A percentile compares a stretch with the other conserved stretches of the same genome.
Evolutionary conservation across 1,140 invertebrate genomes (phyloP).

Genomic region (Gryon sp.): DNA sequence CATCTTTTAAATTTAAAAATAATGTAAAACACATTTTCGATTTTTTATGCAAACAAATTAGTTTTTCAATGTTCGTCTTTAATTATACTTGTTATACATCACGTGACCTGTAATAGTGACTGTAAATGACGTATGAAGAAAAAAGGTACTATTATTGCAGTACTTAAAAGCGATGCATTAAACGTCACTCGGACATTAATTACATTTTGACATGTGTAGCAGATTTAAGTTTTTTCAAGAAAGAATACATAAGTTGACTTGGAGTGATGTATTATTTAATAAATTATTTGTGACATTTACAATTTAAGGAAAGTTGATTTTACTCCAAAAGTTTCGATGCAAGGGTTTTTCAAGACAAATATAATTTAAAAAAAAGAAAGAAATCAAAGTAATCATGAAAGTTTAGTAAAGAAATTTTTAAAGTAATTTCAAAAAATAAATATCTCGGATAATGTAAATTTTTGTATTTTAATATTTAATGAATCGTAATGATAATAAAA

Average conservation of each 20-base stretch:
- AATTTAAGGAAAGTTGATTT: too few species aligned
- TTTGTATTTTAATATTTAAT: too few species aligned
- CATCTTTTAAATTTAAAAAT: background rate
- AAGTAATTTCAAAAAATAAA: too few species aligned
- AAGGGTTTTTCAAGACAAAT: too few species aligned
- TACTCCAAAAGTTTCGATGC: too few species aligned
- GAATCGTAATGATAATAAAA: too few species aligned
- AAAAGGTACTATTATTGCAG: constrained; percentile 1
- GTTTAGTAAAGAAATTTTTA: too few species aligned
- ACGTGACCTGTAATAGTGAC: constrained; percentile 8
- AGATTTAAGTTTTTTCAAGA: constrained; percentile 7
- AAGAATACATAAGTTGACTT: too few species aligned
- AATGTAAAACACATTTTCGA: background rate
- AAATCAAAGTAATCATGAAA: too few species aligned
- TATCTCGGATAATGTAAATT: too few species aligned
- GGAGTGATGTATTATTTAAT: background rate
- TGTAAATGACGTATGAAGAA: constrained; percentile 12
- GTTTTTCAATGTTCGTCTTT: background rate
- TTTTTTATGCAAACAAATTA: background rate
- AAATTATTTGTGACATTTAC: background rate
- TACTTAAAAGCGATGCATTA: constrained; percentile 16
- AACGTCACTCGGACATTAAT: constrained; percentile 31
- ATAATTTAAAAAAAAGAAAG: too few species aligned
- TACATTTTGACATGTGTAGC: constrained; percentile 45
- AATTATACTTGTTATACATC: constrained; percentile 8